Evolutionary conservation across 2,113 vertebrate genomes (phyloP).

Genomic region (Ochotona princeps): DNA sequence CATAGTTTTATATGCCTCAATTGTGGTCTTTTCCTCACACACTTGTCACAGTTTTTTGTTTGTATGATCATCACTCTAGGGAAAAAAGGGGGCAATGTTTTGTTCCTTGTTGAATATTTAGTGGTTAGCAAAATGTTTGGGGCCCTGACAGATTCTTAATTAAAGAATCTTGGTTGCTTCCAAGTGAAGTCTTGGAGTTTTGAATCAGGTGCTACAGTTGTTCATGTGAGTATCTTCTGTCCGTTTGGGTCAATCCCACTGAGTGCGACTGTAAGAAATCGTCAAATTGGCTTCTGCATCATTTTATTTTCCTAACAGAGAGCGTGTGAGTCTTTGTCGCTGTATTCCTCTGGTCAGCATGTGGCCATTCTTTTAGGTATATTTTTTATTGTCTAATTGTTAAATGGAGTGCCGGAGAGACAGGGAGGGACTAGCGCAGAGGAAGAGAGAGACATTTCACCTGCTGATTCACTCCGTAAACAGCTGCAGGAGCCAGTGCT

Average conservation of each 20-base stretch:
- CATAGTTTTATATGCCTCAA: neutral
- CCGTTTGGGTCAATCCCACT: neutral
- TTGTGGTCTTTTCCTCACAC: neutral
- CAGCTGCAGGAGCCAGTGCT: too few species aligned
- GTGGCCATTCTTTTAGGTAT: neutral
- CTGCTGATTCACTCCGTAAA: too few species aligned
- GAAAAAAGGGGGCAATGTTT: neutral
- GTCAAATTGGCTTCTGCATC: neutral
- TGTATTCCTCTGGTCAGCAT: neutral
- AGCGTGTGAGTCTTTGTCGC: neutral
- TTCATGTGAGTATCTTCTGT: neutral
- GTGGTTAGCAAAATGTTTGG: neutral
- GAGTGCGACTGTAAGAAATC: neutral
- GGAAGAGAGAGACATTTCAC: too few species aligned
- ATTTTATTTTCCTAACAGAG: neutral
- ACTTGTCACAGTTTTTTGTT: slow-evolving; percentile 12
- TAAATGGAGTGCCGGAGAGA: too few species aligned
- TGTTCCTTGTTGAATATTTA: neutral
- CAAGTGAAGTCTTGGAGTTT: neutral
- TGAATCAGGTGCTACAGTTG: neutral
- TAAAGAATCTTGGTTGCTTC: neutral
- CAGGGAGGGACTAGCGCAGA: too few species aligned
- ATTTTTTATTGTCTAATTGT: too few species aligned
- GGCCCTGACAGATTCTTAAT: neutral
- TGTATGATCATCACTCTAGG: neutral